Evolutionary conservation across 2,797 vertebrate genomes (phyloP).

Genomic region (Pipistrellus pipistrellus): DNA sequence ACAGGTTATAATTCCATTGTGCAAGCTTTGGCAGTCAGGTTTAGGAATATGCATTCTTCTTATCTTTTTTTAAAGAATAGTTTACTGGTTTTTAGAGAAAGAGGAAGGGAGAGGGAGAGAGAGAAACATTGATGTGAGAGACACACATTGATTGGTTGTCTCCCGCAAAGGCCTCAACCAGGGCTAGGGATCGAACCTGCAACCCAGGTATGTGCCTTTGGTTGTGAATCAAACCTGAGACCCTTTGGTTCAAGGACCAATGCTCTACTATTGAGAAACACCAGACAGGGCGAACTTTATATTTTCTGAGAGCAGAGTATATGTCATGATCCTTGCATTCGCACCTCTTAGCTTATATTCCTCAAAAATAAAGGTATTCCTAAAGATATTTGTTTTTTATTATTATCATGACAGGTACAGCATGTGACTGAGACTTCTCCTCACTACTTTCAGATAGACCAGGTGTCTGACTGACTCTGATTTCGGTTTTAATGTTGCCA

Average conservation of each 20-base stretch:
- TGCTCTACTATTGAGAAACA: too few species aligned
- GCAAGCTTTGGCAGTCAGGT: not conserved
- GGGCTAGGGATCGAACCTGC: not conserved
- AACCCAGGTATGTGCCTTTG: not conserved
- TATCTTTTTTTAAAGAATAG: not conserved
- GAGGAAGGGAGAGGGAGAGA: not conserved
- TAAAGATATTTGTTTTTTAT: slow-evolving; percentile 25
- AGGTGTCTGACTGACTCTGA: slow-evolving; percentile 44
- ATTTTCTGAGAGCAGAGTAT: not conserved
- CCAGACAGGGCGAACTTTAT: not conserved
- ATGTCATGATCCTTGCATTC: not conserved
- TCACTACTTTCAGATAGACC: not conserved
- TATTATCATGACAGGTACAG: not conserved
- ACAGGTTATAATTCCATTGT: not conserved
- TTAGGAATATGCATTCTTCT: not conserved
- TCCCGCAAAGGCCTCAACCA: fast-evolving
- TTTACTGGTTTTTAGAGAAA: not conserved
- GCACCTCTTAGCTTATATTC: not conserved
- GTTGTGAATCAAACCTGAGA: too few species aligned
- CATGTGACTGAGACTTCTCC: not conserved
- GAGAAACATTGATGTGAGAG: not conserved
- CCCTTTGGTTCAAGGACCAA: too few species aligned
- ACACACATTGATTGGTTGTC: not conserved
- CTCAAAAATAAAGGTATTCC: slow-evolving; percentile 8
- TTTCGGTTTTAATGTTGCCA: slow-evolving; percentile 58